Conservation (phyloP, 2,888 invertebrate genomes). For the Torymus auratus region DNA sequence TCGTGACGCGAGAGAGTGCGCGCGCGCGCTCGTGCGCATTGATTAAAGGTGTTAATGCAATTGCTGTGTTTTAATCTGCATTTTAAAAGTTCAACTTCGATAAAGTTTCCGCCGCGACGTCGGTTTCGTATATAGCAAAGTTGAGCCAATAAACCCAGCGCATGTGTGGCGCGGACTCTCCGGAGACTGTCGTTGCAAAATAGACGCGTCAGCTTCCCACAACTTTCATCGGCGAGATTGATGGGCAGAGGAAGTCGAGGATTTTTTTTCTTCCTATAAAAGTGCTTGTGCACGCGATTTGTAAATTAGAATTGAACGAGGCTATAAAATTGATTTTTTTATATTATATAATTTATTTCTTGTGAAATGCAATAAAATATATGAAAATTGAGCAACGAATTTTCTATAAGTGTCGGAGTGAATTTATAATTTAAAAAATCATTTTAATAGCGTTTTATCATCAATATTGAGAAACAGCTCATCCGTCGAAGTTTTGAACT, state of each 20-base stretch:
- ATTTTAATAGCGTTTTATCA: no score
- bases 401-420: neutral
- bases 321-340: neutral
- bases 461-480: no score
- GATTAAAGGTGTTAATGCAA: slow-evolving; percentile 54
- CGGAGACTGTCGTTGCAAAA: no score
- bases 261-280: neutral
- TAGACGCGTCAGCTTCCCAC: no score
- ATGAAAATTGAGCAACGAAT: slow-evolving; percentile 4
- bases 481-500: no score
- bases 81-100: slow-evolving; percentile 40
- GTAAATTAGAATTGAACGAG: neutral
- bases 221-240: no score
- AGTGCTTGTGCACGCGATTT: neutral
- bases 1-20: no score
- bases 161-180: no score
- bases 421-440: neutral
- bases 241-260: neutral
- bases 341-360: neutral
- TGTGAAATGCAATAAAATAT: neutral
- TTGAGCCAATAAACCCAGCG: neutral
- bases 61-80: slow-evolving; percentile 56
- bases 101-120: slow-evolving; percentile 31
- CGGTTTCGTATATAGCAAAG: neutral
- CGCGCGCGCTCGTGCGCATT: slow-evolving; percentile 18